phyloP scores from a whole-genome alignment of 2,113 vertebrate species.

The Pluvialis apricaria region DNA sequence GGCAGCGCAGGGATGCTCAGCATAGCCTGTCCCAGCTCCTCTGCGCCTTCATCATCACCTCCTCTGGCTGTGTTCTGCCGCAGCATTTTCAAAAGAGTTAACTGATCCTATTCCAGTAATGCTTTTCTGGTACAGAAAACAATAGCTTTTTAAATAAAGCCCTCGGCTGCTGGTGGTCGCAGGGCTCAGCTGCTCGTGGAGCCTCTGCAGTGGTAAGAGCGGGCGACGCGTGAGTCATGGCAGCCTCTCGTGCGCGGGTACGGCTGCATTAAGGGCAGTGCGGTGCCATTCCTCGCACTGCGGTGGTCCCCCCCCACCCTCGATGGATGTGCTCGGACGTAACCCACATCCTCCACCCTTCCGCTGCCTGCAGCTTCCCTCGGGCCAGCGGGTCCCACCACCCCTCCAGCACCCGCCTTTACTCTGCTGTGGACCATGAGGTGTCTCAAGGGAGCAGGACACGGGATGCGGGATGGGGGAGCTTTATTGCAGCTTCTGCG shows the following conservation, averaged over 20 bases:
- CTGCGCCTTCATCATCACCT: accelerated
- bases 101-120: background rate
- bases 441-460: background rate
- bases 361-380: background rate
- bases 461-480: background rate
- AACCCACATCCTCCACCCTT: background rate
- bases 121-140: background rate
- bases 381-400: background rate
- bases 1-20: background rate
- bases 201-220: accelerated
- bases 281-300: accelerated
- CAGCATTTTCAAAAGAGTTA: background rate
- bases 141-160: background rate
- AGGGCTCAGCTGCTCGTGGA: accelerated
- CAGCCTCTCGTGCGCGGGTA: background rate
- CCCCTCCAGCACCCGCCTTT: background rate
- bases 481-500: background rate
- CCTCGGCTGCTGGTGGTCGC: background rate
- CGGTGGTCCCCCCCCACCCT: background rate
- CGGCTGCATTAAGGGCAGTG: background rate
- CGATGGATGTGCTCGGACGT: accelerated
- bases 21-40: background rate
- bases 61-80: background rate
- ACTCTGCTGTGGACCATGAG: accelerated
- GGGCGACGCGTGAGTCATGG: accelerated